Percentiles rank a stretch among this genome's conserved stretches.
Evolutionary conservation across 2,797 vertebrate species (phyloP).

Genomic region (Tragopan temminckii): DNA sequence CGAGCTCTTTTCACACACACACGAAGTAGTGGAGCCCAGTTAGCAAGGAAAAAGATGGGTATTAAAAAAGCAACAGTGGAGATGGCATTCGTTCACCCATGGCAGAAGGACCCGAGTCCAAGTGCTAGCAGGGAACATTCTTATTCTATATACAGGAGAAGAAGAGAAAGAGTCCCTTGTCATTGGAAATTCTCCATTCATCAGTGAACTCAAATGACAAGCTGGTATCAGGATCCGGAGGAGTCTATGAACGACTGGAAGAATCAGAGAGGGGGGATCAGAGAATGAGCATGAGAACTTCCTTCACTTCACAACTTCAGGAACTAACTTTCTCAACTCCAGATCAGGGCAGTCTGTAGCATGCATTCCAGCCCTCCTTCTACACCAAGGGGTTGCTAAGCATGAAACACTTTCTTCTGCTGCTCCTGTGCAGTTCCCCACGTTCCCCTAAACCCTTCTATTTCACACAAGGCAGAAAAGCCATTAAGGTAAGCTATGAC

Average conservation of each 20-base stretch:
- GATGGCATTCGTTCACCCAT: conserved; percentile 64
- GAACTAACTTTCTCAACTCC: conserved; percentile 58
- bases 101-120: conserved; percentile 58
- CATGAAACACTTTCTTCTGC: not conserved
- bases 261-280: conserved; percentile 57
- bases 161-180: conserved; percentile 71
- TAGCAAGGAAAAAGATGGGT: conserved; percentile 49
- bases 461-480: conserved; percentile 17
- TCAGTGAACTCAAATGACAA: conserved; percentile 59
- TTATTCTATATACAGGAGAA: conserved; percentile 77
- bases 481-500: not conserved
- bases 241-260: conserved; percentile 68
- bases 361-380: conserved; percentile 43
- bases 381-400: conserved; percentile 17
- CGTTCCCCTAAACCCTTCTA: not conserved
- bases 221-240: conserved; percentile 50
- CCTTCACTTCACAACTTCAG: conserved; percentile 35
- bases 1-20: not conserved
- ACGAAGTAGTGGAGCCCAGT: not conserved
- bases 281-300: conserved; percentile 42
- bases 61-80: conserved; percentile 68
- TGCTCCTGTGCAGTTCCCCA: not conserved
- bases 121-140: conserved; percentile 65
- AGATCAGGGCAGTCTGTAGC: conserved; percentile 50
- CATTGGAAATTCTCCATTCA: conserved; percentile 65